A percentile compares a stretch with the other conserved stretches of the same genome.
These are phyloP conservation scores for Hipposideros larvatus DNA, from an alignment of 2,797 vertebrate species.

Conservation along the genomic window DNA sequence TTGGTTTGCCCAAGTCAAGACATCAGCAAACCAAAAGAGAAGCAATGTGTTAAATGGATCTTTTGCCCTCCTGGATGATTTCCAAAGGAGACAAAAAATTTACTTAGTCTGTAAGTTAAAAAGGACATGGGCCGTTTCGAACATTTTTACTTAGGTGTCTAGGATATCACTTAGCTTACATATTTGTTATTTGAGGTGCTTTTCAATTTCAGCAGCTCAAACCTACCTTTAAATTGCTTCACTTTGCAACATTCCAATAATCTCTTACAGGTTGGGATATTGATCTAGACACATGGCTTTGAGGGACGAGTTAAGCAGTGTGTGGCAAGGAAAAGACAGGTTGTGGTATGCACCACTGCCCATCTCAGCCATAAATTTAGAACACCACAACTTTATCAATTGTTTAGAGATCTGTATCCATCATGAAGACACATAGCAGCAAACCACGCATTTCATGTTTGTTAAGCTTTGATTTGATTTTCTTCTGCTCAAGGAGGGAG, in stretches of 20 bases:
- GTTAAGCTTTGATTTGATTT: slow-evolving; percentile 42
- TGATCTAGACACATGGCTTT: not conserved
- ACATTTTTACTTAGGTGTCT: not conserved
- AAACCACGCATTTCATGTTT: not conserved
- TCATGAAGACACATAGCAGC: not conserved
- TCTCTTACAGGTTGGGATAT: not conserved
- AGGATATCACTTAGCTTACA: not conserved
- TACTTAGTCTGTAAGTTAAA: not conserved
- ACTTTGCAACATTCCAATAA: not conserved
- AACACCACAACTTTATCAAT: not conserved
- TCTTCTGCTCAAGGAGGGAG: not conserved
- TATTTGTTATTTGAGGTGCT: not conserved
- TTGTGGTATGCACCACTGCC: not conserved
- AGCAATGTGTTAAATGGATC: not conserved
- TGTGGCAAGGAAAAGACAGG: not conserved
- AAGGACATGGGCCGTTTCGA: not conserved
- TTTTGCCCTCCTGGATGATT: not conserved
- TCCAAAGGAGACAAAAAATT: not conserved
- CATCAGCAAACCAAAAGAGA: not conserved
- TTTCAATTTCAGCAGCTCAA: slow-evolving; percentile 37
- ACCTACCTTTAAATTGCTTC: not conserved
- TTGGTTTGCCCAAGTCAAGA: not conserved
- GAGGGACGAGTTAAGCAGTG: slow-evolving; percentile 44
- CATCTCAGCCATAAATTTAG: slow-evolving; percentile 24
- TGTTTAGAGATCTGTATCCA: slow-evolving; percentile 10